These are phyloP conservation scores for Phaethon lepturus DNA, from an alignment of 2,113 vertebrate species.

Conservation along the genomic window DNA sequence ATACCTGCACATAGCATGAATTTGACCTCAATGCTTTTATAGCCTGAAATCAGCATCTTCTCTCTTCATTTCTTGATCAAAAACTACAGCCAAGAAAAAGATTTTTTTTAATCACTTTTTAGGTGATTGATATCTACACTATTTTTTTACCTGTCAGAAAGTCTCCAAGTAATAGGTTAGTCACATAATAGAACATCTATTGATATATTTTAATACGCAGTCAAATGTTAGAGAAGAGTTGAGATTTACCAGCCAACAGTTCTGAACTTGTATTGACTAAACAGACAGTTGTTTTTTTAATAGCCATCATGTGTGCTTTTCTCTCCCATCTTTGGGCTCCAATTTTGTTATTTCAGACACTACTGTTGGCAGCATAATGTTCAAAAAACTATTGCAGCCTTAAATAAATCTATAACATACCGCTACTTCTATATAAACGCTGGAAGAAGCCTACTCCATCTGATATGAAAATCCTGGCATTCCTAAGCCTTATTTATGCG, in stretches of 20 bases:
- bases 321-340: not conserved
- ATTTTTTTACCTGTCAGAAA: not conserved
- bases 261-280: constrained; percentile 73
- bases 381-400: constrained; percentile 41
- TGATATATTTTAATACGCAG: constrained; percentile 55
- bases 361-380: constrained; percentile 36
- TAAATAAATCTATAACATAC: constrained; percentile 67
- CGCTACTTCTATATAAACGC: constrained; percentile 3
- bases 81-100: not conserved
- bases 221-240: constrained; percentile 48
- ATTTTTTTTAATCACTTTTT: not conserved
- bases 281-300: constrained; percentile 63
- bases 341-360: constrained; percentile 43
- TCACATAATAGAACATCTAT: constrained; percentile 51
- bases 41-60: not conserved
- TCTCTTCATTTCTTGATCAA: not conserved
- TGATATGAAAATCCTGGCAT: constrained; percentile 62
- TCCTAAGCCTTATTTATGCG: constrained; percentile 62
- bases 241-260: constrained; percentile 54
- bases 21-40: not conserved
- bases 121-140: not conserved
- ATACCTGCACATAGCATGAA: not conserved
- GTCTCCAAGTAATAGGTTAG: not conserved
- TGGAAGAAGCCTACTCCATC: constrained; percentile 49
- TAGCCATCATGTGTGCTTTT: constrained; percentile 32